These are phyloP conservation scores for Epizoanthus rinbou DNA, from an alignment of 92 coral and sea anemone genomes.

Conservation along the genomic window DNA sequence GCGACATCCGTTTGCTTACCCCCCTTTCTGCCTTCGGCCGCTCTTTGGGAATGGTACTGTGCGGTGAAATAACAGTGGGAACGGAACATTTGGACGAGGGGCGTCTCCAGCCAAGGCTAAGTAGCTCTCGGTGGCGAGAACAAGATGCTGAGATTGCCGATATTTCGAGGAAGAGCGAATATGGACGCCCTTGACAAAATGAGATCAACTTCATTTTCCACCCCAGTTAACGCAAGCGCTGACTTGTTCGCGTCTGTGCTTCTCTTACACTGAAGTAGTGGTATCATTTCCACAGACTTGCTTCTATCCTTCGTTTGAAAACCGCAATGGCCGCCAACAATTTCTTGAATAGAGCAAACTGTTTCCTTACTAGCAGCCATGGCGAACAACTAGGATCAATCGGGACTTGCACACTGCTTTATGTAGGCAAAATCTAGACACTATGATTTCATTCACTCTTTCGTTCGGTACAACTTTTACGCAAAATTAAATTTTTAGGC, in stretches of 20 bases:
- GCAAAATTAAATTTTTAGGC: slow-evolving; percentile 34
- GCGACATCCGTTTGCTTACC: slow-evolving; percentile 43
- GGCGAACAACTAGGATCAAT: slow-evolving; percentile 44
- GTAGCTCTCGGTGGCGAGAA: slow-evolving; percentile 48
- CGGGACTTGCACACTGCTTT: slow-evolving; percentile 43
- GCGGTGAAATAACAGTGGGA: slow-evolving; percentile 35
- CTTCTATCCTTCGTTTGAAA: slow-evolving; percentile 53
- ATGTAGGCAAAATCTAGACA: slow-evolving; percentile 23
- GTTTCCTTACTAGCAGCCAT: slow-evolving; percentile 46
- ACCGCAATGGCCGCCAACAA: slow-evolving; percentile 52
- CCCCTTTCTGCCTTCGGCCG: slow-evolving; percentile 59
- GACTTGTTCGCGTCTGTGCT: slow-evolving; percentile 41
- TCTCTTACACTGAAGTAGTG: slow-evolving; percentile 37
- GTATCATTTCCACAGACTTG: slow-evolving; percentile 38
- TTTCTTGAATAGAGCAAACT: slow-evolving; percentile 43
- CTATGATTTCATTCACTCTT: slow-evolving; percentile 31
- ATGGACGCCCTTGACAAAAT: slow-evolving; percentile 55
- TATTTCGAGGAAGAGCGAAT: slow-evolving; percentile 52
- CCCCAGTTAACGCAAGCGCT: slow-evolving; percentile 43
- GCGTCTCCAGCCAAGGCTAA: slow-evolving; percentile 38
- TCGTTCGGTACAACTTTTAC: slow-evolving; percentile 30
- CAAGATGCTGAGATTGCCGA: slow-evolving; percentile 50
- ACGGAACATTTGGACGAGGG: slow-evolving; percentile 49
- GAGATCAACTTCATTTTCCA: slow-evolving; percentile 55
- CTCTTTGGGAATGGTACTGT: slow-evolving; percentile 26